Base-by-base conservation (phyloP, 2,888 invertebrate genomes). In the Chalcosyrphus nemorum region DNA sequence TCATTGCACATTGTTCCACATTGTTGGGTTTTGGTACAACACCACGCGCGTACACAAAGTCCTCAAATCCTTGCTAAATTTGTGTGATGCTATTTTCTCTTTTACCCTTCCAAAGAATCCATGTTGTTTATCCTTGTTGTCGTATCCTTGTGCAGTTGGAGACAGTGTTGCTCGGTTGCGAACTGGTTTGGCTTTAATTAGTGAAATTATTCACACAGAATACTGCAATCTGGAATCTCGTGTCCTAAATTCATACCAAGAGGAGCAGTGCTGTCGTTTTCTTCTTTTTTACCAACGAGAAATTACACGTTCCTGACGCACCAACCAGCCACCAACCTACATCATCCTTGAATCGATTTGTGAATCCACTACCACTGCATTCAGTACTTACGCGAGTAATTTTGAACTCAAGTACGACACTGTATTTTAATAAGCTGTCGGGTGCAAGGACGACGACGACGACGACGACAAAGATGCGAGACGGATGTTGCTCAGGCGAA, bases 191-290 rank as follows among this genome's bases (percentile, higher is more conserved):
- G 78, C 66, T 82, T 82, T 82, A 82, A 82, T 82, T 82, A 82
- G 78, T 72, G 50, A 82, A 82, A 74, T 82, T 78, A 82, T 82
- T 82, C 82, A 82, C 77, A 82, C 68, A 77, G 66, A 77, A 66
- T 77, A 61, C 59, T 77, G 82, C 77, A 78, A 82, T 82, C 68
- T 82, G 72, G 63, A 50, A 72, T 74, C 61, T 72, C 24, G 70
- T 72, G 78, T 74, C 68, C 82, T 72, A 78, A 78, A 78, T 78
- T 66, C 82, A 66, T 72, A 43, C 56, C 54, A 32, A 76, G 29
- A 21, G 61, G 17, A 41, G 38, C 1, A 21, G 47, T 27, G 43
- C 17, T n/a, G 50, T 43, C 15, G 45, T 11, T 17, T 4, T 27
- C 6, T 17, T 35, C 50, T 72, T 61, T 32, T 74, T 45, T 35